Base-by-base conservation (phyloP, 2,888 invertebrate genomes). In the Mimachlamys varia region DNA sequence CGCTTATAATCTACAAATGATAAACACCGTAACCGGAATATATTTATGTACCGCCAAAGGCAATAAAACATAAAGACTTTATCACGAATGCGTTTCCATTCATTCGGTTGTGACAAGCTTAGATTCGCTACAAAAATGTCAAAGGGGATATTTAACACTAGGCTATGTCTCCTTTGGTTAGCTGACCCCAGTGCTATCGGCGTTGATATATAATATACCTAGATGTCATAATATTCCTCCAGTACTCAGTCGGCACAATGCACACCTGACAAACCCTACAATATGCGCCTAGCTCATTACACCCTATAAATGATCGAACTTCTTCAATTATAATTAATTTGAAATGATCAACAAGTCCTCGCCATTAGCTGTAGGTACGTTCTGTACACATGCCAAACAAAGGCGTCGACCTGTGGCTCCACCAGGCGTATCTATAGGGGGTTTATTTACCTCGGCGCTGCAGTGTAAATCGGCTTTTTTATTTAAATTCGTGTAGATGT, bases 291-390 rank as follows among this genome's bases (percentile, higher is more conserved):
- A 33, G 76, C 33, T 33, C 27, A 76, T 76, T 33, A 76, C 76
- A 76, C 76, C 76, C 76, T 76, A 76, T 33, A 76, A 76, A 76
- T 76, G 76, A 76, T 33, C 76, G 76, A 76, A 76, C 76, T 76
- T 76, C 76, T 76, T 76, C 76, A 76, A 76, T 76, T 33, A 76
- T 33, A 76, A 76, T 76, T 76, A 76, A 76, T 76, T 76, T 76
- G 76, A 76, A 76, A 33, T 76, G 76, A 76, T 76, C 76, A 76
- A 76, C 76, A 76, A 76, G 76, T 76, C 76, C 76, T 12, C 76
- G 76, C 76, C 76, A 76, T 76, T 76, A 76, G 27, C 22, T 13
- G 76, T 27, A 12, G 27, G 27, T 7, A 27, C 44, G 76, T 27
- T 76, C 76, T 76, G 76, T 76, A 76, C 76, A 76, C 76, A 76